Evolutionary conservation across 2,888 invertebrate species (phyloP).

Genomic region (Stenolophus ochropezus): DNA sequence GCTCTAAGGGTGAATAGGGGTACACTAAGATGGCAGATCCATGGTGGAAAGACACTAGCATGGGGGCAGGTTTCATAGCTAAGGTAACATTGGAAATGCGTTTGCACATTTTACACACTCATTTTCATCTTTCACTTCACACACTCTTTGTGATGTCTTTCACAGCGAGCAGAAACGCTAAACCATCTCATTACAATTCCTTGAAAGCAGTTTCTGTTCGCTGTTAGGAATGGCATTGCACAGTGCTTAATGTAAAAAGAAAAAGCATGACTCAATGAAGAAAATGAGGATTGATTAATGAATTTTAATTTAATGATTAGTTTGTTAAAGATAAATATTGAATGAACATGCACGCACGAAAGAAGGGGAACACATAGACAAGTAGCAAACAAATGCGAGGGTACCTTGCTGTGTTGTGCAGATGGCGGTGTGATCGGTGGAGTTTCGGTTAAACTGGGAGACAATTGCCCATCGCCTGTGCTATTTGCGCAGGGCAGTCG

Average conservation of each 20-base stretch:
- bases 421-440: constrained; percentile 78
- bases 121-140: constrained; percentile 40
- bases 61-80: constrained; percentile 68
- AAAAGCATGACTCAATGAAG: constrained; percentile 45
- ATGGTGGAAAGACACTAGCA: constrained; percentile 56
- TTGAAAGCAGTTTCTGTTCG: constrained; percentile 18
- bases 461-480: constrained; percentile 76
- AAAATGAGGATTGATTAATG: constrained; percentile 18
- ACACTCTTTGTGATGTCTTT: constrained; percentile 30
- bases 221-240: constrained; percentile 50
- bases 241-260: constrained; percentile 42
- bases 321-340: constrained; percentile 42
- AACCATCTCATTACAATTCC: background rate
- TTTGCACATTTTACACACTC: constrained; percentile 61
- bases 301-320: constrained; percentile 34
- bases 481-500: constrained; percentile 80
- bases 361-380: constrained; percentile 57
- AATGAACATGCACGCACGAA: constrained; percentile 53
- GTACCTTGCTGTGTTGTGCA: constrained; percentile 84
- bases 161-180: constrained; percentile 42
- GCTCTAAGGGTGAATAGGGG: constrained; percentile 58
- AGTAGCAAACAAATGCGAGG: constrained; percentile 67
- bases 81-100: constrained; percentile 75
- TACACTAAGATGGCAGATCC: constrained; percentile 59
- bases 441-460: constrained; percentile 77